These are phyloP conservation scores for Anguilla megastoma DNA, from an alignment of 2,797 vertebrate genomes.

Conservation along the genomic window DNA sequence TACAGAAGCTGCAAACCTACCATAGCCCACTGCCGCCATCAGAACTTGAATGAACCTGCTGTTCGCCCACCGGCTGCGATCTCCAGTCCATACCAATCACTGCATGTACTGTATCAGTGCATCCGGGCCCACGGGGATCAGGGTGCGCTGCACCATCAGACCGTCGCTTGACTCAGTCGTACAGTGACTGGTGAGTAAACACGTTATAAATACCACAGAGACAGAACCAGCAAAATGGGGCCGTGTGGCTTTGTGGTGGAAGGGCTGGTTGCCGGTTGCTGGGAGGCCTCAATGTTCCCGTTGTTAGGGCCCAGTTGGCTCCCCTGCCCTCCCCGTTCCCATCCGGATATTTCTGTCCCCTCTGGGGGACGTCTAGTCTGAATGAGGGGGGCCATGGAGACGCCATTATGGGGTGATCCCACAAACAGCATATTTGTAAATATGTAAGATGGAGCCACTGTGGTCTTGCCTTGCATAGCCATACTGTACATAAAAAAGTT, in stretches of 20 bases:
- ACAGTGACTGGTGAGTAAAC: constrained; percentile 41
- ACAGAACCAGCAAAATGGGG: constrained; percentile 43
- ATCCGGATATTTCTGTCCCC: constrained; percentile 24
- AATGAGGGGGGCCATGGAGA: constrained; percentile 17
- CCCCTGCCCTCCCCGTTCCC: constrained; percentile 16
- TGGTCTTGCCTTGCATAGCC: not conserved
- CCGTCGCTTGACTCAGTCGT: not conserved
- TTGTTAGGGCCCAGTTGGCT: constrained; percentile 34
- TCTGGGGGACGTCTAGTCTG: constrained; percentile 20
- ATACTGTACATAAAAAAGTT: not conserved
- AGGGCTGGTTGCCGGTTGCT: constrained; percentile 17
- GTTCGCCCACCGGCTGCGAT: not conserved
- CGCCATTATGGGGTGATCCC: not conserved
- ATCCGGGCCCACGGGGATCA: not conserved
- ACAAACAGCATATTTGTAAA: constrained; percentile 13
- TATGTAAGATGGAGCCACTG: not conserved
- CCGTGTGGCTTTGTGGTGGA: constrained; percentile 44
- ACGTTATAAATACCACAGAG: constrained; percentile 39
- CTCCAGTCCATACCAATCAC: not conserved
- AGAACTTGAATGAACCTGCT: not conserved
- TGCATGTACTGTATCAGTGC: not conserved
- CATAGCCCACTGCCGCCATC: not conserved
- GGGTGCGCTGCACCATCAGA: not conserved
- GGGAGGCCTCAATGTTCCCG: constrained; percentile 49
- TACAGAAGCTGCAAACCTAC: not conserved